Percentiles rank a stretch among this genome's conserved stretches.
Evolutionary conservation across 2,888 invertebrate species (phyloP).

Genomic region (Lithophane socia): DNA sequence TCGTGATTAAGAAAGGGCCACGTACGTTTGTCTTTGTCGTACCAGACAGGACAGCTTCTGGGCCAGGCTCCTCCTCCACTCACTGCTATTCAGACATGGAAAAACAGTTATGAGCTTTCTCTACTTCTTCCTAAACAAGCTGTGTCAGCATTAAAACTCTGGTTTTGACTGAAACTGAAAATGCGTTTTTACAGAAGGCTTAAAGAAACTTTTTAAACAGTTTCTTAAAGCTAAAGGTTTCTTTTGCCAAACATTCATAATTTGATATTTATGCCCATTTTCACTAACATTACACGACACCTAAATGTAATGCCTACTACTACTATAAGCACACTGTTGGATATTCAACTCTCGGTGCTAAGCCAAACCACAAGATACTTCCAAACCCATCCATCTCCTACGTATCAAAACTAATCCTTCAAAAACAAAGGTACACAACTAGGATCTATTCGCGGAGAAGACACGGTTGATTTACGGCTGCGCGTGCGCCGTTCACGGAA

Average conservation of each 20-base stretch:
- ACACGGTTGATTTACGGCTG: constrained; percentile 76
- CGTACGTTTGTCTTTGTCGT: not conserved
- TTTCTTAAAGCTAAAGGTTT: not conserved
- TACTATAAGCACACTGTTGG: not conserved
- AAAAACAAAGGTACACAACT: constrained; percentile 64
- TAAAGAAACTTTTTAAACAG: too few relatives aligned
- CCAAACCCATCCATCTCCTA: constrained; percentile 36
- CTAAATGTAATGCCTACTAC: not conserved
- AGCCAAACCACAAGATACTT: not conserved
- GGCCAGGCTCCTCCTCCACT: too few relatives aligned
- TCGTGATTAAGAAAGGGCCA: not conserved
- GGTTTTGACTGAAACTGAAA: not conserved
- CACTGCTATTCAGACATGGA: too few relatives aligned
- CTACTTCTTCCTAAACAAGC: not conserved
- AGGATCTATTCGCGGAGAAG: constrained; percentile 71
- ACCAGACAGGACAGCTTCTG: not conserved
- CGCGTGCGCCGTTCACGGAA: constrained; percentile 74
- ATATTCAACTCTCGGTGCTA: not conserved
- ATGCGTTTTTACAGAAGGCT: not conserved
- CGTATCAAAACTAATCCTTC: constrained; percentile 38
- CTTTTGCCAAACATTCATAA: not conserved
- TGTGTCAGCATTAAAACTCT: not conserved
- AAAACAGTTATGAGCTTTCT: not conserved
- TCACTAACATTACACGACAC: not conserved
- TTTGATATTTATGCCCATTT: not conserved